phyloP scores from a whole-genome alignment of 2,797 vertebrate genomes.

The Pseudochirops corinnae region DNA sequence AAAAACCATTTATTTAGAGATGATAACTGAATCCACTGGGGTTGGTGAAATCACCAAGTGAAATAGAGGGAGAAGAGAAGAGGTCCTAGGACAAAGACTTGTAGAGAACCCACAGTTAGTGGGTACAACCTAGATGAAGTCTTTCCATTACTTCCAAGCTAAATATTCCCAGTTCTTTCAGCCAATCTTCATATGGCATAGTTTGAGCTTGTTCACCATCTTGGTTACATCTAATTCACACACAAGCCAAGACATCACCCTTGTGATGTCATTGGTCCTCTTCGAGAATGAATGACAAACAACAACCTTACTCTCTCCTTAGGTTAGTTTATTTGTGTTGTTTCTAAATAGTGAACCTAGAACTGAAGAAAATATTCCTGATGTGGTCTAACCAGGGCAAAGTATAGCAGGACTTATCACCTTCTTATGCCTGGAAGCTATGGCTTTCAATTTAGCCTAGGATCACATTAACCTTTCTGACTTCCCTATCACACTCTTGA shows the following conservation, averaged over 20 bases:
- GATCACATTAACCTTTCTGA: background rate
- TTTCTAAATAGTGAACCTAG: background rate
- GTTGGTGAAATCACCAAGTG: background rate
- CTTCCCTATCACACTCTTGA: background rate
- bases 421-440: background rate
- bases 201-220: background rate
- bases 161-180: background rate
- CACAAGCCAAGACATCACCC: background rate
- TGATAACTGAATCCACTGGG: background rate
- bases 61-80: background rate
- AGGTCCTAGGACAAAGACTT: background rate
- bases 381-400: background rate
- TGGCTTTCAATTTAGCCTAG: background rate
- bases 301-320: background rate
- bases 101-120: background rate
- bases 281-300: background rate
- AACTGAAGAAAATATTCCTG: background rate
- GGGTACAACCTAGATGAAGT: background rate
- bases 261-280: background rate
- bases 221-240: background rate
- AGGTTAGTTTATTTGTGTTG: background rate
- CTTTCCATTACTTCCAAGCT: background rate
- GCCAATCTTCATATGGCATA: background rate
- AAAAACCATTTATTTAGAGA: background rate
- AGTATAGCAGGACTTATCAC: background rate